Evolutionary conservation across 2,888 invertebrate species (phyloP).

Genomic region (Metallyticus violacea): DNA sequence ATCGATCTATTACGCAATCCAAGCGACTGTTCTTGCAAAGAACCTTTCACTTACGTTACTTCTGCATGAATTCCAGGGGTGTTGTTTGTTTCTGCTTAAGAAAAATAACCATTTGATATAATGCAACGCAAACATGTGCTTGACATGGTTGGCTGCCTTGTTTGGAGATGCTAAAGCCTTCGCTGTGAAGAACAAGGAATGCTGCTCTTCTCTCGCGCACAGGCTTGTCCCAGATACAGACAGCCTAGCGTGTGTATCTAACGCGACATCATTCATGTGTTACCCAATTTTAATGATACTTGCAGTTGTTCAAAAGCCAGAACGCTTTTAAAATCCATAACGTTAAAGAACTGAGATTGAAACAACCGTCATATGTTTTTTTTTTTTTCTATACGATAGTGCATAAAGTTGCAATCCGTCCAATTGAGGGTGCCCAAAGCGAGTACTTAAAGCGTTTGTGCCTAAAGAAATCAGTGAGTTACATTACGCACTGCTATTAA

Average conservation of each 20-base stretch:
- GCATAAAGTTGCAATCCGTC: no score
- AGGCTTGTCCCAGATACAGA: not conserved
- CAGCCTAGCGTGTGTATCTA: not conserved
- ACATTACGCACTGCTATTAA: no score
- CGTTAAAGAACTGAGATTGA: no score
- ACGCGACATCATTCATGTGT: no score
- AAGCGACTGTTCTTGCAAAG: not conserved
- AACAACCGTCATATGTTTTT: no score
- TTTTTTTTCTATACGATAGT: no score
- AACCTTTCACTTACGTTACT: not conserved
- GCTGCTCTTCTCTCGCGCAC: not conserved
- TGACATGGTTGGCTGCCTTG: not conserved
- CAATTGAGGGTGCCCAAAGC: no score
- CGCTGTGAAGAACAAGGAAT: not conserved
- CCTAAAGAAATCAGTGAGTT: no score
- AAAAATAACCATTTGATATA: not conserved
- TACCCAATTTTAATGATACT: no score
- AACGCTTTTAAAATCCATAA: no score
- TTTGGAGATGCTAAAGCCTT: not conserved
- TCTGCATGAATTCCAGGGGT: not conserved
- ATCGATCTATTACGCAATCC: not conserved
- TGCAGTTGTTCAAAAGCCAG: no score
- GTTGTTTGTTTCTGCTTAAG: not conserved
- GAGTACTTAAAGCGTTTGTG: no score
- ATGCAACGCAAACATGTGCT: not conserved